Base-by-base conservation (phyloP, 2,113 vertebrate genomes). In the Jacana jacana region DNA sequence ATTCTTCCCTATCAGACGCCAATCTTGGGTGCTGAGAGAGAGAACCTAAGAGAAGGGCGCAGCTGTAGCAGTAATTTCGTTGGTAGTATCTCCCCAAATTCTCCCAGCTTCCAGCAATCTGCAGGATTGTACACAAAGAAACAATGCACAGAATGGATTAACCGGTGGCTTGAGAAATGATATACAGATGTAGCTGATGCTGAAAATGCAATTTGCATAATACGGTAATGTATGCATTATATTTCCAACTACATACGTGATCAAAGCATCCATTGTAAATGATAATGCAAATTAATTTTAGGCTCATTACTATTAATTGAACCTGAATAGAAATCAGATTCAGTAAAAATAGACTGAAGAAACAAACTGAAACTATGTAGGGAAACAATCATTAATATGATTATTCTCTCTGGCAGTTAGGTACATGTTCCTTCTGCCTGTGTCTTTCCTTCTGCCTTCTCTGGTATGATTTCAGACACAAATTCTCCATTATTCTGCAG, bases 241-340 rank as follows among this genome's bases (percentile, higher is more conserved):
- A 93, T 90, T 83, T 81, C 77, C 88, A 84, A 40, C 95, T 95
- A 97, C 93, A 95, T 96, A 97, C 80, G 88, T 97, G 96, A 97
- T 96, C 96, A 96, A 96, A 96, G 95, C 80, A 92, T 75, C 46
- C 77, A 78, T 48, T 79, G 61, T 86, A 93, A 96, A 86, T 96
- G 64, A 94, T 90, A 92, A 96, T 90, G 80, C 86, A 94, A 93
- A 94, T 95, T 94, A 96, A 96, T 95, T 96, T 95, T 81, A 93
- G 86, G 49, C 83, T 94, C 93, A 96, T 96, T 96, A 96, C 78
- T 97, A 96, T 96, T 96, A 97, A 97, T 95, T 95, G 95, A 86
- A 94, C 48, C 65, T 88, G 92, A 96, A 92, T 61, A 93, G 86
- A 95, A 97, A 96, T 95, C 55, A 95, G 83, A 79, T 88, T 89